Base-by-base conservation (phyloP, 2,888 invertebrate species). In the Dascillus cervinus region DNA sequence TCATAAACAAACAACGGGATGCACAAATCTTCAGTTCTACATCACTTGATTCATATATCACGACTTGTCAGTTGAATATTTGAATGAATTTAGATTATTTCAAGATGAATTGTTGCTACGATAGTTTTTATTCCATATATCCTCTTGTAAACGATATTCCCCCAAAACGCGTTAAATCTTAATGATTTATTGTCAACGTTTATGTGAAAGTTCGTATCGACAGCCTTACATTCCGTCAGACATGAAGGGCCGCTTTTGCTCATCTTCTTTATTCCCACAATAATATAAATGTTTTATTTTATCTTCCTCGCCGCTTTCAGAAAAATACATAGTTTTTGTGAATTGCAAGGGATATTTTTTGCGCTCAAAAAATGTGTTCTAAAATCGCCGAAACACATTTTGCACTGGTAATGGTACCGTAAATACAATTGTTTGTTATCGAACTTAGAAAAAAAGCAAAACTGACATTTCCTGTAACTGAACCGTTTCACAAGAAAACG, bases 1-100 rank as follows among this genome's bases (percentile, higher is more conserved):
- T n/a, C n/a, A n/a, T n/a, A n/a, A n/a, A n/a, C n/a, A n/a, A n/a
- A n/a, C n/a, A n/a, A n/a, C n/a, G 17, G 8, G 24, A 13, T 11
- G 28, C 23, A 33, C 27, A 28, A 26, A 28, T 27, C 33, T 28
- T 33, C 33, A 19, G 33, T 31, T 22, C 34, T 29, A 19, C 26
- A 26, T 29, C 26, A 26, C 32, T 37, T 37, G 32, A 39, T 34
- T 43, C 47, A 49, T 50, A 50, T 46, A 50, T 52, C 50, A 52
- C 43, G 39, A 43, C 39, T 40, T 43, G 41, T 49, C 44, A 43
- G 44, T 32, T 43, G 44, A 48, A 53, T 50, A 52, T 56, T 53
- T 53, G 49, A 55, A 53, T 52, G 50, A 51, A 53, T 55, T 57
- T 53, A 46, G 52, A 55, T 56, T 53, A 56, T 52, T 52, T 49